phyloP scores from a whole-genome alignment of 2,797 vertebrate genomes.

The Etheostoma nigrum region DNA sequence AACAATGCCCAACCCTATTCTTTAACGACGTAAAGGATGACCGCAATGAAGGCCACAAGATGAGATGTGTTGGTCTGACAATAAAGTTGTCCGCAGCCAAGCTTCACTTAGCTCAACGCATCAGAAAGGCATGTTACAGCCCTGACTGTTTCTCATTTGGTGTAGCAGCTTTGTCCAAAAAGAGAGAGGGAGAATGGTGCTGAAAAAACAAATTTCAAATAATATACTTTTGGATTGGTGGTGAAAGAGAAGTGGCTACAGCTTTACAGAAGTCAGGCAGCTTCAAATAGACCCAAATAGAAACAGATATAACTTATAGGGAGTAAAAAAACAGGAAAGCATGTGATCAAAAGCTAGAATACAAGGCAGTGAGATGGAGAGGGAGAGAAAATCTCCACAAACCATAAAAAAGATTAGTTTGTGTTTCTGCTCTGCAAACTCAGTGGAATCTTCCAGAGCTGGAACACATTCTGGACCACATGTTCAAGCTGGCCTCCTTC shows the following conservation, averaged over 20 bases:
- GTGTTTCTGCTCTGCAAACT: slow-evolving; percentile 49
- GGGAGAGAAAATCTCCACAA: slow-evolving; percentile 27
- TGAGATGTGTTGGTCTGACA: no score
- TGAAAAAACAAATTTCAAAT: not conserved
- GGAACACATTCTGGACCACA: slow-evolving; percentile 46
- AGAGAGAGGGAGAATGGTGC: not conserved
- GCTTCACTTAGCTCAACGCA: not conserved
- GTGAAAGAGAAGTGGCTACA: no score
- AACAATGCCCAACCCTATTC: no score
- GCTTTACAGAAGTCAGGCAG: not conserved
- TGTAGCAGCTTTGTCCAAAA: not conserved
- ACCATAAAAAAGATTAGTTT: slow-evolving; percentile 39
- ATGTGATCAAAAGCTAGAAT: not conserved
- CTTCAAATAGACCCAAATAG: not conserved
- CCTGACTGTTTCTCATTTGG: slow-evolving; percentile 20
- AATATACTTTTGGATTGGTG: no score
- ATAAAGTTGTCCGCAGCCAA: no score
- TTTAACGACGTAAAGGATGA: no score
- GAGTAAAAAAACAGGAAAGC: not conserved
- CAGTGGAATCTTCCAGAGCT: slow-evolving; percentile 51
- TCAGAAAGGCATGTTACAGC: not conserved
- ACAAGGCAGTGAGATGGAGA: not conserved
- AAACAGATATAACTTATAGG: not conserved
- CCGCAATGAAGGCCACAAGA: no score
- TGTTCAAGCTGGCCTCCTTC: slow-evolving; percentile 44